Percentiles rank a stretch among this genome's conserved stretches.
These are phyloP conservation scores for Iphiclides podalirius DNA, from an alignment of 2,888 invertebrate species.

Conservation along the genomic window DNA sequence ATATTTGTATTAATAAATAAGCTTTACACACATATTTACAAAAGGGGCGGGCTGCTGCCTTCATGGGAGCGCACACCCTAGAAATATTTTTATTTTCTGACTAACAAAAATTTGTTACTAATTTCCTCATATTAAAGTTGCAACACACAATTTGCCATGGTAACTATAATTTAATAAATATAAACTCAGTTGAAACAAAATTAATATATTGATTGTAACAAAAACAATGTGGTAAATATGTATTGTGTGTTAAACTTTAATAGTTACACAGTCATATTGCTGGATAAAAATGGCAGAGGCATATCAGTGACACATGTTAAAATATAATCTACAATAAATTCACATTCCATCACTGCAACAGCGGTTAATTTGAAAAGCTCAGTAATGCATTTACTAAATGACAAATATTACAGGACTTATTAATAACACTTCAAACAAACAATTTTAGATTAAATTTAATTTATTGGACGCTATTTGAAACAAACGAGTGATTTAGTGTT, in stretches of 20 bases:
- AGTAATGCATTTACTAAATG: neutral
- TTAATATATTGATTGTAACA: neutral
- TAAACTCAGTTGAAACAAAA: neutral
- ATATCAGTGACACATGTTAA: neutral
- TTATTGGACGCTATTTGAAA: conserved; percentile 19
- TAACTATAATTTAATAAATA: neutral
- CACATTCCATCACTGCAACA: conserved; percentile 6
- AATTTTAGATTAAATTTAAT: conserved; percentile 9
- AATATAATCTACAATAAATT: conserved; percentile 12
- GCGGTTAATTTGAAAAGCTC: conserved; percentile 16
- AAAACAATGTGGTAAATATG: neutral
- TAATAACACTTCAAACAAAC: conserved; percentile 6
- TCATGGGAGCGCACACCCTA: conserved; percentile 2
- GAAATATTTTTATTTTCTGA: conserved; percentile 23
- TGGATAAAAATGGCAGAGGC: conserved; percentile 14
- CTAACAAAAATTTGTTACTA: conserved; percentile 18
- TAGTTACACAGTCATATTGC: conserved; percentile 1
- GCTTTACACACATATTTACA: conserved; percentile 24
- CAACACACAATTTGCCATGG: conserved; percentile 6
- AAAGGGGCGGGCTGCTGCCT: neutral
- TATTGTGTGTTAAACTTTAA: conserved; percentile 6
- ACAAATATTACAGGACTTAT: conserved; percentile 1
- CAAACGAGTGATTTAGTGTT: neutral
- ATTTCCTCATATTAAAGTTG: conserved; percentile 6
- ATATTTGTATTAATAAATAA: conserved; percentile 22